These are phyloP conservation scores for Oreotragus oreotragus DNA, from an alignment of 2,113 vertebrate genomes.

Conservation along the genomic window DNA sequence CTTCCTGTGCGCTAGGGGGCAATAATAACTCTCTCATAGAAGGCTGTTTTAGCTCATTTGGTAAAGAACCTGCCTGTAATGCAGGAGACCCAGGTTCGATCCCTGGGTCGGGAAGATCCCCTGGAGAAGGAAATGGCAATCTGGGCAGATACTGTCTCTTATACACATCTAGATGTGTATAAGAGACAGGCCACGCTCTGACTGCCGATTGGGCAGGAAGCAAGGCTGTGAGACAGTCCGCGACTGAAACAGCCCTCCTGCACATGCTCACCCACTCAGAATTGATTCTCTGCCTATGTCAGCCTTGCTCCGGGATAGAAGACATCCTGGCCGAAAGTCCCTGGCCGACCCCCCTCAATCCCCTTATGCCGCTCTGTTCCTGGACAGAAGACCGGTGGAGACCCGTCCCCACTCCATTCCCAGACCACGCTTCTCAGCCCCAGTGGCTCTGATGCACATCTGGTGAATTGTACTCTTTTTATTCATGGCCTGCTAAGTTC, in stretches of 20 bases:
- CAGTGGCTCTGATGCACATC: neutral
- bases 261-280: neutral
- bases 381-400: neutral
- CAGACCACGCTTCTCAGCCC: neutral
- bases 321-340: neutral
- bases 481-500: neutral
- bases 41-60: neutral
- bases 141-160: too few species aligned
- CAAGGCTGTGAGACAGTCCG: neutral
- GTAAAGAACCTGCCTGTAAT: neutral
- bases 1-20: neutral
- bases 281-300: neutral
- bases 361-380: neutral
- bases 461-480: neutral
- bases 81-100: neutral
- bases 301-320: neutral
- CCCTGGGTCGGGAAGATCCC: neutral
- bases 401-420: neutral
- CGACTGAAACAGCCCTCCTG: rapidly evolving
- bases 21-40: neutral
- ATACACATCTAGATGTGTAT: too few species aligned
- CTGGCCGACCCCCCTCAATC: too few species aligned
- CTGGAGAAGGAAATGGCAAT: neutral
- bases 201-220: neutral
- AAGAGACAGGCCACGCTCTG: neutral